A percentile compares a stretch with the other conserved stretches of the same genome.
Conservation (phyloP, 2,797 vertebrate genomes). For the Chrosomus eos region DNA sequence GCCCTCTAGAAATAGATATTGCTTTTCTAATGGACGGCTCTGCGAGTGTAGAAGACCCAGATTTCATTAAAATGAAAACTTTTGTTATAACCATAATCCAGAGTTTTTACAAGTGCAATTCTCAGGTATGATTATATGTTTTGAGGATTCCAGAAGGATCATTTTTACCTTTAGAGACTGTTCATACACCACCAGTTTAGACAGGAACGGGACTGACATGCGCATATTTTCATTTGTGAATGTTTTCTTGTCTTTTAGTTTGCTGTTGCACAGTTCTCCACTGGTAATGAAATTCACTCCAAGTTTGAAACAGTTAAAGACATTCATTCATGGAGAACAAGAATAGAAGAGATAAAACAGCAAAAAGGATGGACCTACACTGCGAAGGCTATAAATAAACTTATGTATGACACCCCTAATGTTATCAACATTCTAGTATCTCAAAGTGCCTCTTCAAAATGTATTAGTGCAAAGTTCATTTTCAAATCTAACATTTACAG, state of each 20-base stretch:
- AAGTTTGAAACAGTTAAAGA: conserved; percentile 51
- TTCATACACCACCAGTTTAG: not conserved
- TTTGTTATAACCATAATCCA: conserved; percentile 67
- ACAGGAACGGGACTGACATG: not conserved
- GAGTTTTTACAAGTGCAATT: conserved; percentile 42
- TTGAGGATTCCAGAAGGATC: not conserved
- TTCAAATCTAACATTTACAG: not conserved
- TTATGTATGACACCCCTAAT: conserved; percentile 67
- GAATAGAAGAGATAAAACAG: not conserved
- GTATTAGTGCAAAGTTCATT: not conserved
- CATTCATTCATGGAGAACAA: not conserved
- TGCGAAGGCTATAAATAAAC: conserved; percentile 54
- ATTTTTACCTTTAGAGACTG: not conserved
- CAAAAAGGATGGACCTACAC: not conserved
- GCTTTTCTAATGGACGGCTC: conserved; percentile 78
- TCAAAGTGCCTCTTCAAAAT: not conserved
- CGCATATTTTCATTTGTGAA: not conserved
- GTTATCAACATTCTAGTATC: not conserved
- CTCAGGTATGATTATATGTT: conserved; percentile 57
- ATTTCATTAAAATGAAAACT: conserved; percentile 64
- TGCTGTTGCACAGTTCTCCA: conserved; percentile 69
- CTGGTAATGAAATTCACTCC: fast-evolving
- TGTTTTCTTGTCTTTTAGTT: conserved; percentile 67
- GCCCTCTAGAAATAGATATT: conserved; percentile 67
- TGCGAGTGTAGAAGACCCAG: fast-evolving